Base-by-base conservation (phyloP, 2,797 vertebrate genomes). In the Varecia variegata region DNA sequence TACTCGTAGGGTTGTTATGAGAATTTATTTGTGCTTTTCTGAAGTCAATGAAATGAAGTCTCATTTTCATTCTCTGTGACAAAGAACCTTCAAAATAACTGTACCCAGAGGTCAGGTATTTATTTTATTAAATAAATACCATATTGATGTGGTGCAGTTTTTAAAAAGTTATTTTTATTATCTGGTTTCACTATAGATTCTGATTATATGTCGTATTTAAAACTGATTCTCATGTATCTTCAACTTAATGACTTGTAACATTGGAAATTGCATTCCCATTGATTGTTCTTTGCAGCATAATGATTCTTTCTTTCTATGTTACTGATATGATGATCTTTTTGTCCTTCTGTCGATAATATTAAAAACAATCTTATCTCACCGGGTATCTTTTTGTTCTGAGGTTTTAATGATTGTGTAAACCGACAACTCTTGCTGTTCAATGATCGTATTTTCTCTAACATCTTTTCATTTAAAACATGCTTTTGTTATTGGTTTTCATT, bases 401-500 rank as follows among this genome's bases (percentile, higher is more conserved):
- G 40, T 56, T 96, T 58, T 97, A 97, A 90, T 85, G 90, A 5
- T 35, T 54, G 47, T 54, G 74, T 65, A 90, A 47, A 92, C 38
- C 56, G 65, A 38, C 30, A 73, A 65, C 80, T 93, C 73, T 96
- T 93, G 47, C 70, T 96, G 56, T 98, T 97, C 79, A 58, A 50
- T 86, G 96, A 90, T 96, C 96, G 32, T 58, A 91, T 67, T n/a
- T 96, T 90, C 92, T 94, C 76, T 81, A 93, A 88, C 45, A 90
- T 83, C 4, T 71, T 95, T 93, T 97, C 23, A 54, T 62, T 20
- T 94, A 62, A 96, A 97, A 90, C 54, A 54, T 27, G 15, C 30
- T 81, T 7, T 95, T 96, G 21, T 86, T 98, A 96, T 88, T 96
- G 96, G 96, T 91, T 96, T 98, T 95, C 62, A 83, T 95, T 97